These are phyloP conservation scores for Brachionus angularis DNA, from an alignment of 1,140 invertebrate genomes.

Conservation along the genomic window DNA sequence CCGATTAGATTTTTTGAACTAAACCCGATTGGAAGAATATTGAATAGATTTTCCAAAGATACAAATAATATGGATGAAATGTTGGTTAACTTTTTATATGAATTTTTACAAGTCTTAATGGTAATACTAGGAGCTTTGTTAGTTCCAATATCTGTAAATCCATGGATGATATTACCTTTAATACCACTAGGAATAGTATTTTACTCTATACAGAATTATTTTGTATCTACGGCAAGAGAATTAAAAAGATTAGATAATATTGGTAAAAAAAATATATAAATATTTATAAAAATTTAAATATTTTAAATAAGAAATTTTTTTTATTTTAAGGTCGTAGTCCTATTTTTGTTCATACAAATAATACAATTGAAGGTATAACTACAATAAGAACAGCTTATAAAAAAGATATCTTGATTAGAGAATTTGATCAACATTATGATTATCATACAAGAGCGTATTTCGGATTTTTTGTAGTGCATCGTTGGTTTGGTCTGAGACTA, in stretches of 20 bases:
- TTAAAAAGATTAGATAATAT: conserved; percentile 77
- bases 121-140: conserved; percentile 16
- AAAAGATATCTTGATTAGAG: conserved; percentile 62
- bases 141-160: conserved; percentile 17
- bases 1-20: conserved; percentile 16
- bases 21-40: conserved; percentile 61
- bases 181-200: conserved; percentile 2
- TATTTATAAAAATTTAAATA: neutral
- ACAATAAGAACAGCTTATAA: conserved; percentile 78
- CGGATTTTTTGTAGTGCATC: conserved; percentile 1
- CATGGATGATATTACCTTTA: conserved; percentile 35
- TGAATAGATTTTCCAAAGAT: conserved; percentile 81
- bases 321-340: conserved; percentile 62
- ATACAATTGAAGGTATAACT: conserved; percentile 77
- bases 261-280: too few relatives aligned
- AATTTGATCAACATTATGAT: conserved; percentile 69
- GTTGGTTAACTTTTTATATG: conserved; percentile 64
- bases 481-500: conserved; percentile 21
- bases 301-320: neutral
- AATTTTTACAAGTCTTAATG: conserved; percentile 62
- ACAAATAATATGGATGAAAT: conserved; percentile 74
- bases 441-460: conserved; percentile 55
- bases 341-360: conserved; percentile 78
- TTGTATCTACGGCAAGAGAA: conserved; percentile 33
- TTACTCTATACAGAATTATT: conserved; percentile 7